These are phyloP conservation scores for Nomada hirtipes DNA, from an alignment of 2,888 invertebrate species.

Conservation along the genomic window DNA sequence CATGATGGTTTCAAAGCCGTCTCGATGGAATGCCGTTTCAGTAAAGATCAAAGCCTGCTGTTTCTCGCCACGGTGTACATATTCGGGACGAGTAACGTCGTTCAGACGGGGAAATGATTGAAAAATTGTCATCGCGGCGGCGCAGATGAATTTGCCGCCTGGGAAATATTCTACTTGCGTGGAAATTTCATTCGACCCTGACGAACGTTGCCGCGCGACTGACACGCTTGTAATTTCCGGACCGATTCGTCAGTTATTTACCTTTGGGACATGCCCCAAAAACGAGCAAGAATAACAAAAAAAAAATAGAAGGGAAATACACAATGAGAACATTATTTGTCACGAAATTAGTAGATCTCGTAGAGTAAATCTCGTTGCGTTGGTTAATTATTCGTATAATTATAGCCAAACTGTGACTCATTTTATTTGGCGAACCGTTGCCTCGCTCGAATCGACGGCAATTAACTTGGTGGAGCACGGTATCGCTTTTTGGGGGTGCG, in stretches of 20 bases:
- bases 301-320: too few species aligned
- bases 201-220: not conserved
- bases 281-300: too few species aligned
- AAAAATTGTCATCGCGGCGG: not conserved
- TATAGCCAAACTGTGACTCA: not conserved
- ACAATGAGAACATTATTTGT: not conserved
- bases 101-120: constrained; percentile 24
- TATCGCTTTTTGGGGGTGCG: not conserved
- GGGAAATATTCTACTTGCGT: constrained; percentile 27
- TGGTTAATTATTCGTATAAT: constrained; percentile 20
- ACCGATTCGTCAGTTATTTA: not conserved
- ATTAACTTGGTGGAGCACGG: constrained; percentile 3
- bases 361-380: not conserved
- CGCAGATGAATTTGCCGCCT: constrained; percentile 15
- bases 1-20: not conserved
- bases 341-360: not conserved
- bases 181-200: constrained; percentile 8
- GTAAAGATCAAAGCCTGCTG: not conserved
- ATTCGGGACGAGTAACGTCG: not conserved
- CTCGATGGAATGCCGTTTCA: not conserved
- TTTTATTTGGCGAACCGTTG: not conserved
- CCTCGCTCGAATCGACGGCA: not conserved
- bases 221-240: constrained; percentile 17
- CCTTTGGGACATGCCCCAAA: too few species aligned
- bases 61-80: not conserved